A percentile compares a stretch with the other conserved stretches of the same genome.
Conservation (phyloP, 1,140 invertebrate species). For the Coptotermes formosanus region DNA sequence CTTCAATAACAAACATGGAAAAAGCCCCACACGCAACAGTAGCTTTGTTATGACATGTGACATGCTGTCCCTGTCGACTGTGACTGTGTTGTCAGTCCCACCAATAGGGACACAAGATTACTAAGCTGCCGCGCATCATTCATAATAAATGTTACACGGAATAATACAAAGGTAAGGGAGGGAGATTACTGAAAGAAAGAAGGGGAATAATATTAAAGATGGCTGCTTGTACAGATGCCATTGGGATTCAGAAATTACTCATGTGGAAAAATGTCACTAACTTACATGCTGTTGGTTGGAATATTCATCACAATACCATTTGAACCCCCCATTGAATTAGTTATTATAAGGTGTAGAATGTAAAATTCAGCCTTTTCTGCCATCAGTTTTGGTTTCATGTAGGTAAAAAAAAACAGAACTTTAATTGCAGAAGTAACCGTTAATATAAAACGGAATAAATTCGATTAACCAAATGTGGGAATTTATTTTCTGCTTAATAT, state of each 20-base stretch:
- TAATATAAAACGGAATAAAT: too few relatives aligned
- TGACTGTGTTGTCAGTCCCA: not conserved
- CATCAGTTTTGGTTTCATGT: too few relatives aligned
- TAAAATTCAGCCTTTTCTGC: too few relatives aligned
- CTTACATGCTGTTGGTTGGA: constrained; percentile 3
- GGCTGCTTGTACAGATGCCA: not conserved
- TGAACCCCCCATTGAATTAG: not conserved
- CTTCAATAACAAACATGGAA: too few relatives aligned
- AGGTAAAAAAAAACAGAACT: too few relatives aligned
- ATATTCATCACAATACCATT: not conserved
- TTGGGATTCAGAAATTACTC: not conserved
- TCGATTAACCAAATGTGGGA: too few relatives aligned
- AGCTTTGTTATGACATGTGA: constrained; percentile 6
- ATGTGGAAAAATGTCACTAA: constrained; percentile 14
- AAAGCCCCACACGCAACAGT: not conserved
- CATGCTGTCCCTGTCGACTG: not conserved
- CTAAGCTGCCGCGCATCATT: not conserved
- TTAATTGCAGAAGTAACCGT: too few relatives aligned
- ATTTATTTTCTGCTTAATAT: too few relatives aligned
- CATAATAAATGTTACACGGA: not conserved
- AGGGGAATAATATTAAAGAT: not conserved
- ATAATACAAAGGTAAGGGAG: not conserved
- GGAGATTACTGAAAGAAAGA: too few relatives aligned
- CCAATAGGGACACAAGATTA: not conserved
- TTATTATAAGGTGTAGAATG: not conserved